phyloP scores from a whole-genome alignment of 2,797 vertebrate genomes.

The Melanotaenia maccullochi region DNA sequence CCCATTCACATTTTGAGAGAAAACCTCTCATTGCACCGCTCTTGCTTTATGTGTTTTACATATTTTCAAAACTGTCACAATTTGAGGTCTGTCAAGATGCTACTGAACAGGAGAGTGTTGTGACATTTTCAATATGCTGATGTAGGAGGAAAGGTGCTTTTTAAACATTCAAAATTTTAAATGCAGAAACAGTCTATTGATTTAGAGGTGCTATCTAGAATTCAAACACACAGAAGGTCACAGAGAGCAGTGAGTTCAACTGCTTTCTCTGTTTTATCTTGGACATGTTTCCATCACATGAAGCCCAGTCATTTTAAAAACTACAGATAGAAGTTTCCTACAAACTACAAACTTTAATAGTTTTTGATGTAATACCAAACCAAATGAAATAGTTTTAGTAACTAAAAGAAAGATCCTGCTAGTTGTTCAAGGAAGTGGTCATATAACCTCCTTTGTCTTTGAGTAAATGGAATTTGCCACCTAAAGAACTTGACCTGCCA shows the following conservation, averaged over 20 bases:
- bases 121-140: slow-evolving; percentile 59
- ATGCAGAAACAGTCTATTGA: slow-evolving; percentile 54
- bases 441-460: too few relatives aligned
- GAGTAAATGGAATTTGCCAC: too few relatives aligned
- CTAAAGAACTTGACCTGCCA: too few relatives aligned
- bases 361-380: neutral
- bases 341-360: neutral
- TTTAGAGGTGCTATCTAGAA: slow-evolving; percentile 37
- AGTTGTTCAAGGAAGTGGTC: neutral
- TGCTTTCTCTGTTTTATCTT: neutral
- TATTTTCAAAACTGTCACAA: slow-evolving; percentile 33
- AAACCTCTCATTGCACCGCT: neutral
- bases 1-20: slow-evolving; percentile 14
- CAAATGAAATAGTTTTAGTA: neutral
- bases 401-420: neutral
- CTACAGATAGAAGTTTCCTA: neutral
- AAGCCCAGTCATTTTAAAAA: slow-evolving; percentile 8
- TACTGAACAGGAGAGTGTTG: slow-evolving; percentile 3
- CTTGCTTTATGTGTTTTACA: slow-evolving; percentile 3
- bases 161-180: slow-evolving; percentile 34
- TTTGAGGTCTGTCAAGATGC: slow-evolving; percentile 30
- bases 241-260: slow-evolving; percentile 2
- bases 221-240: slow-evolving; percentile 53
- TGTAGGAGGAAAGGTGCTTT: slow-evolving; percentile 37
- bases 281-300: slow-evolving; percentile 3